Conservation (phyloP, 2,797 vertebrate species). For the Arrhamphus sclerolepis region DNA sequence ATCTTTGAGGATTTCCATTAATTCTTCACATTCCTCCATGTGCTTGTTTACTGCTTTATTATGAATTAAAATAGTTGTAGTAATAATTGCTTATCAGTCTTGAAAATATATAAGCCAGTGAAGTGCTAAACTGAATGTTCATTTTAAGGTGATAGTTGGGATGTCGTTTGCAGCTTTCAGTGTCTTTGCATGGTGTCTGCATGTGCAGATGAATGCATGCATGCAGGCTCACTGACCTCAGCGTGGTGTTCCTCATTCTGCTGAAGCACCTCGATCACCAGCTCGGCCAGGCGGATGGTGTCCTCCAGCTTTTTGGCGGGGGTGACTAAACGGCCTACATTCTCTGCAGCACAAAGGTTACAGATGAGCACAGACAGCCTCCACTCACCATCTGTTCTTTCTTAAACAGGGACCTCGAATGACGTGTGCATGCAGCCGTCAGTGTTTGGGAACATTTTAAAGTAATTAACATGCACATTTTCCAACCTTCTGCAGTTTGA, state of each 20-base stretch:
- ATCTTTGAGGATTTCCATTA: too few species aligned
- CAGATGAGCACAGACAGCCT: slow-evolving; percentile 74
- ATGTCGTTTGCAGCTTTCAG: neutral
- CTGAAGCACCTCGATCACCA: slow-evolving; percentile 98
- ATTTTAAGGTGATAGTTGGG: too few species aligned
- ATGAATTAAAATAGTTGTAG: too few species aligned
- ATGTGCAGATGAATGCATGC: neutral
- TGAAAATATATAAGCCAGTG: too few species aligned
- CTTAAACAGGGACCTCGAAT: neutral
- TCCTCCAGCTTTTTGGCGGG: slow-evolving; percentile 99
- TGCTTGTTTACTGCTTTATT: too few species aligned
- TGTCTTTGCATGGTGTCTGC: neutral
- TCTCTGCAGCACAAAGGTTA: slow-evolving; percentile 93
- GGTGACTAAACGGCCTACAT: slow-evolving; percentile 96
- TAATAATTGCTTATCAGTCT: too few species aligned
- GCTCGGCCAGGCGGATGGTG: slow-evolving; percentile 93
- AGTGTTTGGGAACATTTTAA: slow-evolving; percentile 1
- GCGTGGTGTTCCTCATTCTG: slow-evolving; percentile 99
- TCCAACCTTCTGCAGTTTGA: slow-evolving; percentile 16
- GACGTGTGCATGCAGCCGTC: slow-evolving; percentile 44
- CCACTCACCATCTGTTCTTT: neutral
- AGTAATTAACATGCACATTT: slow-evolving; percentile 33
- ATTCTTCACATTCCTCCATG: too few species aligned
- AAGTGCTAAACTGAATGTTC: too few species aligned
- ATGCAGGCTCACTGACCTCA: slow-evolving; percentile 85